phyloP scores from a whole-genome alignment of 2,113 vertebrate species.

The Ammospiza nelsoni region DNA sequence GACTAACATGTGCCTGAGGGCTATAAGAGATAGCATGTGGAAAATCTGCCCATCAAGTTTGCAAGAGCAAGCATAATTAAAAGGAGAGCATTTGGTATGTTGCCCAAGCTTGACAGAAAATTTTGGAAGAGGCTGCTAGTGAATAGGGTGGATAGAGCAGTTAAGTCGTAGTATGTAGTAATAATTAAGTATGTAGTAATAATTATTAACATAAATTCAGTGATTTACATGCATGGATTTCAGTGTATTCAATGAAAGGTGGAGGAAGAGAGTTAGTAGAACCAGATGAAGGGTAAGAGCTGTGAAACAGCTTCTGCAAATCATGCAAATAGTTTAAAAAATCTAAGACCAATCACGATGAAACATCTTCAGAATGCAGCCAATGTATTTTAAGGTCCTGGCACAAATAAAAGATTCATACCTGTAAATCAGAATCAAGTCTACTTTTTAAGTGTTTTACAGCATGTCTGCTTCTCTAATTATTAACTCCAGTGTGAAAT shows the following conservation, averaged over 20 bases:
- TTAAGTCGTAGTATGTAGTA: not conserved
- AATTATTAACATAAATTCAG: not conserved
- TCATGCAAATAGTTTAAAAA: not conserved
- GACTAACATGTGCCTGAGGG: not conserved
- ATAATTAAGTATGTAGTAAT: not conserved
- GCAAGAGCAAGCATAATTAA: not conserved
- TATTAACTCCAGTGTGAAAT: not conserved
- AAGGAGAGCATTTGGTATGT: accelerated
- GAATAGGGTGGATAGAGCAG: not conserved
- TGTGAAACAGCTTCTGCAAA: not conserved
- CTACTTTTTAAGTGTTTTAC: not conserved
- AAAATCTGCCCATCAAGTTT: not conserved
- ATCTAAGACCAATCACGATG: not conserved
- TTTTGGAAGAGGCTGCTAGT: not conserved
- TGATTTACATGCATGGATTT: not conserved
- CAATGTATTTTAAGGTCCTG: not conserved
- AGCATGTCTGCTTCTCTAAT: not conserved
- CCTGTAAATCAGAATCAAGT: not conserved
- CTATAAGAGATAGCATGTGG: not conserved
- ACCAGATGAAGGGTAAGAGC: not conserved
- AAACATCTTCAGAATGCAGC: not conserved
- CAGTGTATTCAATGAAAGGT: not conserved
- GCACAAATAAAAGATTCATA: not conserved
- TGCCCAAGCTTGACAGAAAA: not conserved
- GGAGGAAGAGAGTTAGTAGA: not conserved